Evolutionary conservation across 2,797 vertebrate species (phyloP).

Genomic region (Ispidina picta): DNA sequence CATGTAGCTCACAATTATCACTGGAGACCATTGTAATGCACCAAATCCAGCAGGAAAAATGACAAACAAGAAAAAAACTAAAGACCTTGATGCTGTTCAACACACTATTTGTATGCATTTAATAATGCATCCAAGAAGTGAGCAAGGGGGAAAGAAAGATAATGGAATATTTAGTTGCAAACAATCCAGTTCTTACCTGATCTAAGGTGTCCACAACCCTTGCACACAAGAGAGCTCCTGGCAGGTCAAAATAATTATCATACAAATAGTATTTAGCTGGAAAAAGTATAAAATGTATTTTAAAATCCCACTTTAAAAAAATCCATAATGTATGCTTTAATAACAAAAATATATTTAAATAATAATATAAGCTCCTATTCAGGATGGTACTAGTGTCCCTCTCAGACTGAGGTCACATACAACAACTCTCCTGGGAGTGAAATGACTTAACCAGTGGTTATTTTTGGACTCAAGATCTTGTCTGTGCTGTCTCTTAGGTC

Average conservation of each 20-base stretch:
- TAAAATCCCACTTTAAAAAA: background rate
- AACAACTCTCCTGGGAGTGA: background rate
- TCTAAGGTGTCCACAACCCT: conserved; percentile 89
- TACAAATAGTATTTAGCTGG: conserved; percentile 96
- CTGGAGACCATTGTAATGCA: background rate
- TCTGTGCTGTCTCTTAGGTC: background rate
- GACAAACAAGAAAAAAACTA: background rate
- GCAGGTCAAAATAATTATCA: conserved; percentile 97
- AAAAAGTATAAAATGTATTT: background rate
- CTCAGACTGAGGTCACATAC: background rate
- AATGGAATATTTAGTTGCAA: background rate
- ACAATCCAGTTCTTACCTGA: conserved; percentile 81
- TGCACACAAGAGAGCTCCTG: conserved; percentile 91
- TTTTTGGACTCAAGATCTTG: background rate
- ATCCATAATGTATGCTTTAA: background rate
- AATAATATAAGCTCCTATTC: background rate
- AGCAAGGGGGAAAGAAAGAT: background rate
- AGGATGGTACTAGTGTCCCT: background rate
- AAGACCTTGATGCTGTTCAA: background rate
- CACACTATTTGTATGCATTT: background rate
- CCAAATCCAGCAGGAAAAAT: background rate
- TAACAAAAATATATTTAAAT: background rate
- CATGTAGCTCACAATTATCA: background rate
- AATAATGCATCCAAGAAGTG: background rate
- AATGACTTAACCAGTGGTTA: background rate